Evolutionary conservation across 2,113 vertebrate species (phyloP), one percentile per base, ranked within the genome.

Genomic region (Eclectus roratus): DNA sequence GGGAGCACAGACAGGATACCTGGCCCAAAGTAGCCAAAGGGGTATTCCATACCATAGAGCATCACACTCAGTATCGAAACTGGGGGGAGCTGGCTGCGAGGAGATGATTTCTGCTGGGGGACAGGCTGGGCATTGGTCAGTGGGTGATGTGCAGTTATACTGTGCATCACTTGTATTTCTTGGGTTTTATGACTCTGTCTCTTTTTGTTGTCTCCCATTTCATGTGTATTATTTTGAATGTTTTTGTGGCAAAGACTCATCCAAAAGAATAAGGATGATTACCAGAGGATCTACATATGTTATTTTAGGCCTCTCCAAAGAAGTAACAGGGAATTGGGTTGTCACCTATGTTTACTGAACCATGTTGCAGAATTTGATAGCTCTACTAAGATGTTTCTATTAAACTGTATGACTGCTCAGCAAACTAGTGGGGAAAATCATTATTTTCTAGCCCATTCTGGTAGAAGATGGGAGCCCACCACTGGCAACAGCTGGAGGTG

Each of bases 381-480:
- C 85, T 52, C 41, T 46, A 82, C 66, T 74, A 58, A 53, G 77
- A 94, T 90, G 86, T 95, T 95, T 76, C 77, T 87, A 16, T 92
- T 93, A 79, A 76, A 79, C 46, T 24, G 13, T 29, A 21, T 52
- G 44, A 73, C 58, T 52, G 21, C 35, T 82, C 49, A 71, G 66
- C 64, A 91, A 89, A 3, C 52, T 60, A 56, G 47, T 72, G 61
- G 70, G 78, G 39, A 85, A 85, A 91, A 85, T 61, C 10, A 56
- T 71, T 81, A 43, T 79, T 93, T 95, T 72, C 58, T 68, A 92
- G 33, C 33, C 50, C 61, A 35, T 44, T 82, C 25, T 71, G 27
- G 47, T 28, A 70, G 69, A 60, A 92, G 49, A 65, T 84, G 85
- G 83, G 46, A 93, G 44, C 24, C 50, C 78, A 39, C 56, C 31